These are phyloP conservation scores for Pholis gunnellus DNA, from an alignment of 2,113 vertebrate genomes.

Conservation along the genomic window DNA sequence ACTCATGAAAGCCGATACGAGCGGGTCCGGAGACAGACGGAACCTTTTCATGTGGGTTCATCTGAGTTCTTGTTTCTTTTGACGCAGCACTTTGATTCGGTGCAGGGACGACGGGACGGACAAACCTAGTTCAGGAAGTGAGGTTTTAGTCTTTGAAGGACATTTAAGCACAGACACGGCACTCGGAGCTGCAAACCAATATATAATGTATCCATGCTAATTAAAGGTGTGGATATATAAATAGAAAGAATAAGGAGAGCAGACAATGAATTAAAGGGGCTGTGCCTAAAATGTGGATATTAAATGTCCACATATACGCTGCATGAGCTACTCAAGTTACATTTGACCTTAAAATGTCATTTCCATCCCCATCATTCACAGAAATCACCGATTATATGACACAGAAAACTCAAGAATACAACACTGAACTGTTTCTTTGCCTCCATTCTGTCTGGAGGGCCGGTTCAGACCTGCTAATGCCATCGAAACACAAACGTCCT, in stretches of 20 bases:
- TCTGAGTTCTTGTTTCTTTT: background rate
- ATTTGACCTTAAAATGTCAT: background rate
- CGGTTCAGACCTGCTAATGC: constrained; percentile 16
- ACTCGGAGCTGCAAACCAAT: too few relatives aligned
- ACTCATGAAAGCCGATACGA: constrained; percentile 18
- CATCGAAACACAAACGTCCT: constrained; percentile 3
- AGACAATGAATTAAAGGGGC: too few relatives aligned
- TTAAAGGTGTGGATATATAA: background rate
- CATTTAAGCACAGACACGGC: too few relatives aligned
- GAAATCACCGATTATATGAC: background rate
- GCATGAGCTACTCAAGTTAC: background rate
- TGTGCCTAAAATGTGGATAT: too few relatives aligned
- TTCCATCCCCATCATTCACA: background rate
- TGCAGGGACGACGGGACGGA: too few relatives aligned
- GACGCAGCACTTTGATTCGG: too few relatives aligned
- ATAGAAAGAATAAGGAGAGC: background rate
- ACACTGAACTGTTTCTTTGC: background rate
- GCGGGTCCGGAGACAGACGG: background rate
- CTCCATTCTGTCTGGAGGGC: background rate
- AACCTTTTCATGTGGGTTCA: background rate
- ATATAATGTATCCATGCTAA: background rate
- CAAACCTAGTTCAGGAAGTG: too few relatives aligned
- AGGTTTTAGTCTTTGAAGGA: too few relatives aligned
- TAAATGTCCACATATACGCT: background rate
- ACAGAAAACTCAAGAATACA: background rate